A percentile compares a stretch with the other conserved stretches of the same genome.
These are phyloP conservation scores for Leistus spinibarbis DNA, from an alignment of 2,888 invertebrate genomes.

Conservation along the genomic window DNA sequence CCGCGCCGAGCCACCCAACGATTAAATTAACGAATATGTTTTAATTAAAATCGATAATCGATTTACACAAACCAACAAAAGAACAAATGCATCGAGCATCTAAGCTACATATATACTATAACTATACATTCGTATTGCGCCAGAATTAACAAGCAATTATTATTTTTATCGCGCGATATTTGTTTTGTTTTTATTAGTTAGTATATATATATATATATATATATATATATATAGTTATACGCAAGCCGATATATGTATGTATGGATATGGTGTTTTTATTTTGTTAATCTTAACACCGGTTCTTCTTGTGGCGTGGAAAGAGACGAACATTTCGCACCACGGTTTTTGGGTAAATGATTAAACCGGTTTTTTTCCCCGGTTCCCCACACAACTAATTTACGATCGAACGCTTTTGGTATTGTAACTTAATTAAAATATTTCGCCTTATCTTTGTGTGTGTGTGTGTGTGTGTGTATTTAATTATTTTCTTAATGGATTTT, in stretches of 20 bases:
- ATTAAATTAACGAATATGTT: background rate
- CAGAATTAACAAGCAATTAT: background rate
- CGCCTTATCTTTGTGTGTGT: no score
- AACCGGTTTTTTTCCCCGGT: background rate
- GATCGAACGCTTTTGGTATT: background rate
- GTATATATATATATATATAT: slow-evolving; percentile 14
- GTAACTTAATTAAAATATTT: background rate
- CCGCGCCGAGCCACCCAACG: background rate
- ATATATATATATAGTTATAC: slow-evolving; percentile 4
- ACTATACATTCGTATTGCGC: background rate
- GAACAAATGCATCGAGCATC: background rate
- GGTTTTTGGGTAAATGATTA: background rate
- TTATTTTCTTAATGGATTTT: background rate
- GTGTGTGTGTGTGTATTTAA: no score
- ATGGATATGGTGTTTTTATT: background rate
- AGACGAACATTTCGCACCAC: background rate
- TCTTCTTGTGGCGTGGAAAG: background rate
- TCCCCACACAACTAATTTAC: background rate
- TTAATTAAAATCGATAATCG: background rate
- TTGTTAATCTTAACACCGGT: background rate
- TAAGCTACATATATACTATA: no score
- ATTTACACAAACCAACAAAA: background rate
- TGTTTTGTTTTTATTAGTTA: background rate
- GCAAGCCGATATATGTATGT: background rate
- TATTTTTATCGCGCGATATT: background rate